These are phyloP conservation scores for Varanus salvator DNA, from an alignment of 2,113 vertebrate genomes.

Conservation along the genomic window DNA sequence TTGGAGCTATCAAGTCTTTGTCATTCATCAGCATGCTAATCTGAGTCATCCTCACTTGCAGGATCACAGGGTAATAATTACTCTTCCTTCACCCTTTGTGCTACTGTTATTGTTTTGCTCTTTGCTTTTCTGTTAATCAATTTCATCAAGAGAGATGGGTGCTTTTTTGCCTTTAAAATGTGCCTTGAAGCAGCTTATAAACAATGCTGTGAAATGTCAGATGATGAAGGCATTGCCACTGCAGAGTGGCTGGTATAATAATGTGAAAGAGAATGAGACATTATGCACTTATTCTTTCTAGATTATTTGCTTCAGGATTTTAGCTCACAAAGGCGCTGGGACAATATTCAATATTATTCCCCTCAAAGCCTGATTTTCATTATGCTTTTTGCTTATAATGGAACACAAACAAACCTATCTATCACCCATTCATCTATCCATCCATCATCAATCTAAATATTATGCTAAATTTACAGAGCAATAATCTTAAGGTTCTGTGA, in stretches of 20 bases:
- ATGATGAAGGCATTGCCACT: not conserved
- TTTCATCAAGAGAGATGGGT: constrained; percentile 22
- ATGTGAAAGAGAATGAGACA: not conserved
- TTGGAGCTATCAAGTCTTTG: constrained; percentile 38
- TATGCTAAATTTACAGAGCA: not conserved
- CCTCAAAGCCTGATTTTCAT: constrained; percentile 2
- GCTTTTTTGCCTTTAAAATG: not conserved
- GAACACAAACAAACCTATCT: too few species aligned
- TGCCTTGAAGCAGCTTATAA: constrained; percentile 16
- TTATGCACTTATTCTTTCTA: constrained; percentile 13
- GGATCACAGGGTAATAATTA: constrained; percentile 33
- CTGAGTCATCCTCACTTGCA: constrained; percentile 36
- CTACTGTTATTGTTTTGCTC: constrained; percentile 36
- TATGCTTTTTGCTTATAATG: not conserved
- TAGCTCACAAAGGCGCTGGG: not conserved
- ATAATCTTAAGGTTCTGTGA: too few species aligned
- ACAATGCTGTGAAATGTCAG: not conserved
- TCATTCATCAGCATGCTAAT: constrained; percentile 47
- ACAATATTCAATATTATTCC: not conserved
- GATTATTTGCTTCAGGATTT: constrained; percentile 6
- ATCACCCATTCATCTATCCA: too few species aligned
- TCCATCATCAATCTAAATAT: not conserved
- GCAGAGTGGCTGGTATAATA: not conserved
- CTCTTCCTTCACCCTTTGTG: constrained; percentile 45
- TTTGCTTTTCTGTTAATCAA: constrained; percentile 35